Evolutionary conservation across 2,797 vertebrate species (phyloP).

Genomic region (Mallotus villosus): DNA sequence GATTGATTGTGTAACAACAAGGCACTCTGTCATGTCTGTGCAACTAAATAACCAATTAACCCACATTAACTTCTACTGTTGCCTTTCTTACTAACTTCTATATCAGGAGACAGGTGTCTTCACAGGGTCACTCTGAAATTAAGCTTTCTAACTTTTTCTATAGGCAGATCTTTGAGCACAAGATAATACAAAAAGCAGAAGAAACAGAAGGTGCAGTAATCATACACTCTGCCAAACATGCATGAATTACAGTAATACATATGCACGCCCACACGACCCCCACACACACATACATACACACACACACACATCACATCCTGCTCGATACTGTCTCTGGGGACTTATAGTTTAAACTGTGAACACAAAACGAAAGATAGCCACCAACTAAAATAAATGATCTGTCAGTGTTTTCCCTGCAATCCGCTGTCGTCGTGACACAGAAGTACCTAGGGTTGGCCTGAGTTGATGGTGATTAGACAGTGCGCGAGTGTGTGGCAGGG

Average conservation of each 20-base stretch:
- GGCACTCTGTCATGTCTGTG: slow-evolving; percentile 3
- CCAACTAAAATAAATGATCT: background rate
- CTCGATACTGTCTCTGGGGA: background rate
- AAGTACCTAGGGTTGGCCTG: slow-evolving; percentile 14
- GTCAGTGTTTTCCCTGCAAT: slow-evolving; percentile 3
- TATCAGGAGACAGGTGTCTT: background rate
- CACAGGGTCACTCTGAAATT: background rate
- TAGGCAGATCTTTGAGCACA: no score
- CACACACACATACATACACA: background rate
- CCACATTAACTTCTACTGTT: background rate
- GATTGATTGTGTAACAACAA: background rate
- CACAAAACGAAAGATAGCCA: slow-evolving; percentile 1
- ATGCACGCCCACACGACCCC: background rate
- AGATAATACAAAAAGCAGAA: no score
- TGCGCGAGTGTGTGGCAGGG: background rate
- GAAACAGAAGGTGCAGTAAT: background rate
- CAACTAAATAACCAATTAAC: slow-evolving; percentile 4
- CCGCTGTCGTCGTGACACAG: background rate
- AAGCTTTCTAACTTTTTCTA: background rate
- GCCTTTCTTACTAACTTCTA: background rate
- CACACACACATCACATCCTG: background rate
- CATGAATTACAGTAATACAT: background rate
- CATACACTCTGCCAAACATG: background rate
- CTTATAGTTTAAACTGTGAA: no score
- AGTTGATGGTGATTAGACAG: slow-evolving; percentile 11